phyloP scores from a whole-genome alignment of 1,140 invertebrate species.

The Steinernema feltiae region DNA sequence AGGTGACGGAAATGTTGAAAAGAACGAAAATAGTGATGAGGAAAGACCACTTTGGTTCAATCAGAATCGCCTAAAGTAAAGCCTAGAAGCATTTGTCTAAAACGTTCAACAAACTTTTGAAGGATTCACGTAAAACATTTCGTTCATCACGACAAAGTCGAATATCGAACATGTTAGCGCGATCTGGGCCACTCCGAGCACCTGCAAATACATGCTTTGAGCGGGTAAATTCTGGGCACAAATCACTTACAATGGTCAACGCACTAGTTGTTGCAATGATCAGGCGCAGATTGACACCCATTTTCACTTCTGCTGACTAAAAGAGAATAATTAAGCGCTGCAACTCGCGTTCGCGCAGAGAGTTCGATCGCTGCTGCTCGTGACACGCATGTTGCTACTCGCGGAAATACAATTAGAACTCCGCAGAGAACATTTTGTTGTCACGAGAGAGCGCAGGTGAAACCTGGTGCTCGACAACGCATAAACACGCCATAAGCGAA shows the following conservation, averaged over 20 bases:
- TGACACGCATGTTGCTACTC: too few species aligned
- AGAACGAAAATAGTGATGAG: neutral
- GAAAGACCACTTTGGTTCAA: neutral
- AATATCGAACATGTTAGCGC: neutral
- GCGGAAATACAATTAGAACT: neutral
- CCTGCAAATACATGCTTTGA: neutral
- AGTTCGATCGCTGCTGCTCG: too few species aligned
- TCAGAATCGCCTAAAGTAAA: neutral
- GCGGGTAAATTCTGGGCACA: neutral
- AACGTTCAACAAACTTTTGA: neutral
- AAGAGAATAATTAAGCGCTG: too few species aligned
- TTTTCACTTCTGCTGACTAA: neutral
- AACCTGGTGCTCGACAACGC: neutral
- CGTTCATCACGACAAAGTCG: neutral
- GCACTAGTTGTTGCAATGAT: neutral
- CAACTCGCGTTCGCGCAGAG: too few species aligned
- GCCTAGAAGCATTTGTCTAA: neutral
- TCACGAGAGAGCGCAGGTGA: neutral
- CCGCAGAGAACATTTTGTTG: neutral
- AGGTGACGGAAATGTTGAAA: neutral
- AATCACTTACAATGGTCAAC: neutral
- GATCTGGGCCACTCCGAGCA: neutral
- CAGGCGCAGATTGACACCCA: neutral
- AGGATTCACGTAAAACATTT: neutral
- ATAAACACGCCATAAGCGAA: neutral